Conservation (phyloP, 2,888 invertebrate species). For the Physocephala rufipes region DNA sequence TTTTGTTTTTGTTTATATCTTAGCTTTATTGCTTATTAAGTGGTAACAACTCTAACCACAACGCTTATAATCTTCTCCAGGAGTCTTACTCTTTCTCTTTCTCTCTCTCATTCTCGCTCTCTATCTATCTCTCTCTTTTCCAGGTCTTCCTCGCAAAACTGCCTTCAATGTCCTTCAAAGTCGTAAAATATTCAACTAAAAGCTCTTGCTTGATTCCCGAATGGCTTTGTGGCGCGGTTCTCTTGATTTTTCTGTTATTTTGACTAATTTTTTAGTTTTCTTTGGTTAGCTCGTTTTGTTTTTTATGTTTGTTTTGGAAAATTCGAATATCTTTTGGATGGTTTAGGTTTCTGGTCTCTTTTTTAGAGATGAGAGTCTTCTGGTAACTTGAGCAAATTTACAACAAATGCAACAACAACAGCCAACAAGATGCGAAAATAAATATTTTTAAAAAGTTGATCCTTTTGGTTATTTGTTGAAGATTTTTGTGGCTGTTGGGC, state of each 20-base stretch:
- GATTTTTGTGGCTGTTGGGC: constrained; percentile 28
- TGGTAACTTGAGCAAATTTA: constrained; percentile 28
- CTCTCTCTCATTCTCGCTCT: background rate
- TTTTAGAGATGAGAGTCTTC: constrained; percentile 8
- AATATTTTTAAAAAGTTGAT: constrained; percentile 22
- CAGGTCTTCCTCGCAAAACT: background rate
- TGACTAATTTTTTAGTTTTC: no score
- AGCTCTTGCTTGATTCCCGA: constrained; percentile 6
- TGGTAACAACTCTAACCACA: constrained; percentile 10
- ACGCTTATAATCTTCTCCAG: background rate
- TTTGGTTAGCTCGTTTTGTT: background rate
- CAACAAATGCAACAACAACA: background rate
- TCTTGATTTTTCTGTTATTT: constrained; percentile 3
- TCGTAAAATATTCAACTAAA: constrained; percentile 26
- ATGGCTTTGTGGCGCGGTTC: constrained; percentile 18
- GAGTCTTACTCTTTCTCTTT: background rate
- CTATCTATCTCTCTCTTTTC: background rate
- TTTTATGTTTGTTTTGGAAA: background rate
- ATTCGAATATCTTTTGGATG: constrained; percentile 19
- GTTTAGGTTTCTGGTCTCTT: constrained; percentile 16
- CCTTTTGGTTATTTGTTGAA: constrained; percentile 23
- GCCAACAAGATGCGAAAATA: background rate
- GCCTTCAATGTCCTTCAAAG: no score
- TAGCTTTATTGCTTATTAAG: constrained; percentile 17
- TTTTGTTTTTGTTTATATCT: constrained; percentile 16